Evolutionary conservation across 1,140 invertebrate genomes (phyloP), one percentile per base, ranked within the genome.

Genomic region (Tetramorium parvispinum): DNA sequence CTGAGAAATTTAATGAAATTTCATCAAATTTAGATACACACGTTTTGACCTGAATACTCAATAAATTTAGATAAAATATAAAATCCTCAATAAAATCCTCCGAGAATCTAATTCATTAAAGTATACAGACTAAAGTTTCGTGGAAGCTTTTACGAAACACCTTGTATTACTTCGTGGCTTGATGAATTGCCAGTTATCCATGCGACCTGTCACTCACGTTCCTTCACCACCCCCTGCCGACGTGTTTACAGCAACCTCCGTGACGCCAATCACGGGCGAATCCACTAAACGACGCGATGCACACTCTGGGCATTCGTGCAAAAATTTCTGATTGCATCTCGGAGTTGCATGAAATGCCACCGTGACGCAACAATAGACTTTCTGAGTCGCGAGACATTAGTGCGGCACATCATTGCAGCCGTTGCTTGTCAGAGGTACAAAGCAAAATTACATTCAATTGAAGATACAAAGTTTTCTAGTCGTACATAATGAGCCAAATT

Each of bases 121-220:
- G 13, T 53, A 68, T 43, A 37, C 6, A 8, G 43, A 1, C 3
- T 2, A n/a, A 78, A 24, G 13, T 49, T 46, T 77, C 40, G n/a
- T 5, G 37, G 6, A 51, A 77, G 37, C 75, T 77, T 32, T 77
- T 32, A 40, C 27, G n/a, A 79, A 79, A 68, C 46, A 79, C 7
- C 32, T 21, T 21, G 51, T 46, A 53, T 57, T 51, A 24, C 21
- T 53, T 65, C 49, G 66, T 86, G 43, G 37, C 61, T 81, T 87
- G 81, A 89, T 89, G 70, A 87, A 89, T 90, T 76, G 81, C 81
- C 81, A 81, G 87, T 90, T 89, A 88, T 55, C 5, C 75, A 90
- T 85, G 81, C 89, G 73, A 88, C 86, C 73, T 78, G 85, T 90
- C 83, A 86, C 66, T 79, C 89, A 40, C 73, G 18, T 55, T 37